Percentiles rank a stretch among this genome's conserved stretches.
Conservation (phyloP, 2,888 invertebrate genomes). For the Coelopa pilipes region DNA sequence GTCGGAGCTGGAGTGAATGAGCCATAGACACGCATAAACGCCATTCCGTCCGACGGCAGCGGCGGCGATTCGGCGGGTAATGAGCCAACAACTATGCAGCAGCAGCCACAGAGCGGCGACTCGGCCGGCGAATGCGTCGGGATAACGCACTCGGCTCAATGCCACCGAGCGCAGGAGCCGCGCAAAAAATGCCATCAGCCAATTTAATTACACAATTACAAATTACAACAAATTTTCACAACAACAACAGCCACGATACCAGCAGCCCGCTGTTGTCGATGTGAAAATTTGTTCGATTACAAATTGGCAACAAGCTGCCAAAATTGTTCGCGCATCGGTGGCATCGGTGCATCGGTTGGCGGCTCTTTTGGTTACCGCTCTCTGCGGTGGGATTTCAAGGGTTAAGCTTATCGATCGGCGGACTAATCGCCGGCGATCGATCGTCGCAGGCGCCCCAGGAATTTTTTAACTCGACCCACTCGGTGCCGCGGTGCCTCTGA, state of each 20-base stretch:
- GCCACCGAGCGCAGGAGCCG: neutral
- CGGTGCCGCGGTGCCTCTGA: neutral
- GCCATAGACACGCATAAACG: conserved; percentile 26
- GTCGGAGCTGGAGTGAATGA: conserved; percentile 2
- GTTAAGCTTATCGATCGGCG: conserved; percentile 2
- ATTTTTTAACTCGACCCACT: too few species aligned
- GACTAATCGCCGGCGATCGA: conserved; percentile 4
- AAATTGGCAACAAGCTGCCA: conserved; percentile 33
- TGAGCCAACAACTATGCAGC: neutral
- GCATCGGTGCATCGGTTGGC: neutral
- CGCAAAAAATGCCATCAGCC: conserved; percentile 14
- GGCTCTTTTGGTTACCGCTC: neutral
- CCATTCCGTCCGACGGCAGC: neutral
- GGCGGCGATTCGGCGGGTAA: neutral
- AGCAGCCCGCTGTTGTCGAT: neutral
- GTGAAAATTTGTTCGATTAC: conserved; percentile 32
- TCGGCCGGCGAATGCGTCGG: too few species aligned
- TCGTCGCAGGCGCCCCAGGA: neutral
- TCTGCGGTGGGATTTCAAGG: too few species aligned
- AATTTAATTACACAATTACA: conserved; percentile 22
- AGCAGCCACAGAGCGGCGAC: neutral
- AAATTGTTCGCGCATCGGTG: conserved; percentile 12
- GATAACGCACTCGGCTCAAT: conserved; percentile 1
- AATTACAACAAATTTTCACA: neutral
- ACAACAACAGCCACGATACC: neutral